A percentile compares a stretch with the other conserved stretches of the same genome.
phyloP scores from a whole-genome alignment of 2,113 vertebrate genomes.

The Thinocorus orbignyianus region DNA sequence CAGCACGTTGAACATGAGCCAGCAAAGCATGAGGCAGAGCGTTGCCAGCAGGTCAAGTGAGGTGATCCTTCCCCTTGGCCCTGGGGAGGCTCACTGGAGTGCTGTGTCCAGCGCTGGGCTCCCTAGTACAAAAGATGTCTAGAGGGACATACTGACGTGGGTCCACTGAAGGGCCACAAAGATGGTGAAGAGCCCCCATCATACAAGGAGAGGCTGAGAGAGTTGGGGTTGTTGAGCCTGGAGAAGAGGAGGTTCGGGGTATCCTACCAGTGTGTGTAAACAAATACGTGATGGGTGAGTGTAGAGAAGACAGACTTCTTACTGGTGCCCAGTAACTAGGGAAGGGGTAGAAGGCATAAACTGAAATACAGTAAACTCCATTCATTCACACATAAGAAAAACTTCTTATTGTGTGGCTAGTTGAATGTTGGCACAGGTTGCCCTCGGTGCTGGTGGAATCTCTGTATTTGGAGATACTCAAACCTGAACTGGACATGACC shows the following conservation, averaged over 20 bases:
- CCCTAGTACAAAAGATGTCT: not conserved
- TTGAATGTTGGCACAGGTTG: not conserved
- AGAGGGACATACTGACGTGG: not conserved
- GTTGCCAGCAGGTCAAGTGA: not conserved
- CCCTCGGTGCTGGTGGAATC: not conserved
- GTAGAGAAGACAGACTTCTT: not conserved
- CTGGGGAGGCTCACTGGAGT: not conserved
- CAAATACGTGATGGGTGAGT: not conserved
- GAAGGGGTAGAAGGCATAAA: not conserved
- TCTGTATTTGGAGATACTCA: not conserved
- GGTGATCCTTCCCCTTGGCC: not conserved
- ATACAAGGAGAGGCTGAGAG: not conserved
- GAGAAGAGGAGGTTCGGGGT: not conserved
- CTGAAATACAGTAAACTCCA: not conserved
- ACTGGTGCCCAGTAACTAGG: not conserved
- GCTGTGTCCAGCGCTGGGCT: not conserved
- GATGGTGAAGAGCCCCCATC: not conserved
- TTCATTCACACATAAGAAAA: not conserved
- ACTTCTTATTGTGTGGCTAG: not conserved
- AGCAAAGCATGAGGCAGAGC: not conserved
- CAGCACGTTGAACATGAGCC: not conserved
- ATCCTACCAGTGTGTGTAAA: not conserved
- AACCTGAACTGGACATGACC: not conserved
- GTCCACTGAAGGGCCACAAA: not conserved
- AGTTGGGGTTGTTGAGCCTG: not conserved